Base-by-base conservation (phyloP, 2,113 vertebrate species). In the Fregata magnificens region DNA sequence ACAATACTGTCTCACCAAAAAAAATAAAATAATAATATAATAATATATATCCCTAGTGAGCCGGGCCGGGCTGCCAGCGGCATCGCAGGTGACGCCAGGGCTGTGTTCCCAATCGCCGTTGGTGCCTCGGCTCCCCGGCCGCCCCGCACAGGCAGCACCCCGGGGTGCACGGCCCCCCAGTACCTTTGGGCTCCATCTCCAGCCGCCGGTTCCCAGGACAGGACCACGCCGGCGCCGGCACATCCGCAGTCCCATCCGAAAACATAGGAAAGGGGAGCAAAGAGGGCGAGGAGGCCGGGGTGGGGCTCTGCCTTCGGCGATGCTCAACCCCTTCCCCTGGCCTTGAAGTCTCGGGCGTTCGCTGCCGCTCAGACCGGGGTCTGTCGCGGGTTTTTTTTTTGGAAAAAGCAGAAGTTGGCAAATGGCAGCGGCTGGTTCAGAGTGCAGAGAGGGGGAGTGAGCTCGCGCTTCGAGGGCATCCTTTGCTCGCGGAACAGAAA, bases 361-460 rank as follows among this genome's bases (percentile, higher is more conserved):
- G 44, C 93, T 88, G 94, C 82, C 62, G n/a, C 96, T 66, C 91
- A 63, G 31, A 44, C 62, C 44, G 1, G 85, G 73, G 56, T 79
- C 94, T 62, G 85, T 73, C 1, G 4, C 0, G 42, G 93, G 73
- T 38, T 55, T 32, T 45, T 11, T 44, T 61, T 14, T 80, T 17
- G 32, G 91, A 91, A 82, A 93, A 98, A 98, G 98, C 98, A 71
- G 95, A 96, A 86, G 95, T 89, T 91, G 97, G 98, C 95, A 28
- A 88, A 94, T 77, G 97, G 97, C 98, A 95, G 96, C 96, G n/a
- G 97, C 88, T 98, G 97, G 96, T 95, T 97, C 91, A 19, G 97
- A 95, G 97, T 40, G 92, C 95, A 15, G 88, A 87, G 87, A 85
- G 90, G 96, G 97, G 94, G 71, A 42, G 44, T 31, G 95, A 96